Evolutionary conservation across 2,797 vertebrate species (phyloP).

Genomic region (Siniperca undulata): DNA sequence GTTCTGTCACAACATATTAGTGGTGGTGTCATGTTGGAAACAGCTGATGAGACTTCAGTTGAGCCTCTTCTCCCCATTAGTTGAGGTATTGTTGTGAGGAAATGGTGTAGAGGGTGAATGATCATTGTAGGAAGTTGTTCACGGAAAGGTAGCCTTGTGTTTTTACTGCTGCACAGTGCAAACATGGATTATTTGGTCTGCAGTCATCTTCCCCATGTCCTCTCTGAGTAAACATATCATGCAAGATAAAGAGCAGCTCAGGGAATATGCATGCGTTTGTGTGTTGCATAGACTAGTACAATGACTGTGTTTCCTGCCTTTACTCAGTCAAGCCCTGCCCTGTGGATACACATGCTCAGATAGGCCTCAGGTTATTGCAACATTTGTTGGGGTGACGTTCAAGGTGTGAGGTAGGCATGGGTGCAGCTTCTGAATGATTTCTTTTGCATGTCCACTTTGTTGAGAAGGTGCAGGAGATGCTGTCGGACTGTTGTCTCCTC

Average conservation of each 20-base stretch:
- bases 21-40: constrained; percentile 53
- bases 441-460: constrained; percentile 8
- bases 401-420: constrained; percentile 52
- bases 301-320: constrained; percentile 66
- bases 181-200: constrained; percentile 59
- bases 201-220: constrained; percentile 41
- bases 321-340: constrained; percentile 63
- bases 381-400: constrained; percentile 63
- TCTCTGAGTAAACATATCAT: constrained; percentile 57
- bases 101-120: constrained; percentile 57
- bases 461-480: constrained; percentile 31
- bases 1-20: constrained; percentile 60
- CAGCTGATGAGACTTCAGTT: constrained; percentile 53
- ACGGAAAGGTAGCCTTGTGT: constrained; percentile 31
- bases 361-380: constrained; percentile 72
- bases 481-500: constrained; percentile 13
- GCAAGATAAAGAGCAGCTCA: constrained; percentile 44
- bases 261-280: constrained; percentile 26
- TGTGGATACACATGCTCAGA: constrained; percentile 68
- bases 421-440: constrained; percentile 48
- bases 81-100: constrained; percentile 47
- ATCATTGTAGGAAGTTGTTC: constrained; percentile 53
- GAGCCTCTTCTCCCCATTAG: constrained; percentile 45
- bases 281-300: constrained; percentile 15
- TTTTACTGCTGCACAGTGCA: constrained; percentile 38